Evolutionary conservation across 1,140 invertebrate species (phyloP).

Genomic region (Drosophila rhopaloa): DNA sequence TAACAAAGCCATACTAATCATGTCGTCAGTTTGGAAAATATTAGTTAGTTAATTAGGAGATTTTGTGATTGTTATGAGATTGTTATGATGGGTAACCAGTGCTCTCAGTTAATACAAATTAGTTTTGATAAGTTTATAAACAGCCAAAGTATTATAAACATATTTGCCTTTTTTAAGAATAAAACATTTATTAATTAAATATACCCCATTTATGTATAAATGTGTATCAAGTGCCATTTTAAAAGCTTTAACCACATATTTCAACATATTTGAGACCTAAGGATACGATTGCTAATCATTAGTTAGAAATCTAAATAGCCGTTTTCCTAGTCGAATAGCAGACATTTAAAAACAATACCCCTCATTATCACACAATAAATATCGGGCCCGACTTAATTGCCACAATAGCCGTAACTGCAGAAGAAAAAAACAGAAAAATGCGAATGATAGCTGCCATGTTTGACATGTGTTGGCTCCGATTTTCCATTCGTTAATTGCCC

Average conservation of each 20-base stretch:
- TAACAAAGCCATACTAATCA: not conserved
- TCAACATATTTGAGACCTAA: not conserved
- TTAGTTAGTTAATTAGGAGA: not conserved
- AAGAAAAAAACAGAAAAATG: slow-evolving; percentile 20
- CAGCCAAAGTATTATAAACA: no score
- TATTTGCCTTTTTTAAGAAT: no score
- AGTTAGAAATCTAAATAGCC: not conserved
- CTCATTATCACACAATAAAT: slow-evolving; percentile 49
- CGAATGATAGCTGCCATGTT: slow-evolving; percentile 35
- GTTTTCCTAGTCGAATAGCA: slow-evolving; percentile 7
- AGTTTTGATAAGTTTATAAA: no score
- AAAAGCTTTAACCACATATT: not conserved
- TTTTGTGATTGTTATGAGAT: not conserved
- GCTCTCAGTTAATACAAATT: no score
- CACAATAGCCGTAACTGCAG: slow-evolving; percentile 1
- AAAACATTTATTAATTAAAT: no score
- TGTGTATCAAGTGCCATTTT: no score
- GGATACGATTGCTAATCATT: not conserved
- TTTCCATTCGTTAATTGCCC: slow-evolving; percentile 53
- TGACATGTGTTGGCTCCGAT: slow-evolving; percentile 51
- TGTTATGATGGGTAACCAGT: no score
- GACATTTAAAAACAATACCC: slow-evolving; percentile 3
- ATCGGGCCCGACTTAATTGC: slow-evolving; percentile 23
- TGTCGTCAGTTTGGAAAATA: not conserved
- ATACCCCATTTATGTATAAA: no score